Evolutionary conservation across 2,797 vertebrate genomes (phyloP).

Genomic region (Oreochromis mossambicus): DNA sequence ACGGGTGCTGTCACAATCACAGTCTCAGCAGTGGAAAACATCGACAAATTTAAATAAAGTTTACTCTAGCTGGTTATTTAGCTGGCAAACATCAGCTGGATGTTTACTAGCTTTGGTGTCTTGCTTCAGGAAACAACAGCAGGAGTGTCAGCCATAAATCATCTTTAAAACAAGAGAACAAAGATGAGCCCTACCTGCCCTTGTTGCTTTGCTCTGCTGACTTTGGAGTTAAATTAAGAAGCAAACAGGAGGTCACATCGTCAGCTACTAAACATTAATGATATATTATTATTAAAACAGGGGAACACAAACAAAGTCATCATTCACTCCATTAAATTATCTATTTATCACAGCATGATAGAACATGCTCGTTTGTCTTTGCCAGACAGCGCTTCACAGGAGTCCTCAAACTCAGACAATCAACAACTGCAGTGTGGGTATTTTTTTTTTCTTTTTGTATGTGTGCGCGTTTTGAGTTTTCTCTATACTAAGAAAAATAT

Average conservation of each 20-base stretch:
- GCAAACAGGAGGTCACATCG: background rate
- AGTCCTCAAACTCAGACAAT: background rate
- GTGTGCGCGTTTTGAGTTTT: background rate
- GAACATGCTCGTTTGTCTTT: background rate
- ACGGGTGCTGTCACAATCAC: background rate
- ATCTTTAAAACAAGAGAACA: background rate
- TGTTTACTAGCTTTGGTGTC: background rate
- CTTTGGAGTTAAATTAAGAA: background rate
- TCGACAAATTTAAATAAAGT: background rate
- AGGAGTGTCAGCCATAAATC: background rate
- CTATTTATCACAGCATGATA: conserved; percentile 2
- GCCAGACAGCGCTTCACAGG: background rate
- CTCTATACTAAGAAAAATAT: background rate
- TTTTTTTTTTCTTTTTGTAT: background rate
- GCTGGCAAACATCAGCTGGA: background rate
- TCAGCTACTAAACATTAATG: background rate
- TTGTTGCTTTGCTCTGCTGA: background rate
- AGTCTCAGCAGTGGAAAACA: background rate
- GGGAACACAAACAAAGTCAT: background rate
- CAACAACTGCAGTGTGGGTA: background rate
- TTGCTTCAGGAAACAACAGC: background rate
- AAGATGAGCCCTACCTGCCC: background rate
- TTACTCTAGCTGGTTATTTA: too few relatives aligned
- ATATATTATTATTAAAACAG: background rate
- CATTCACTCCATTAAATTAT: background rate